Conservation (phyloP, 2,113 vertebrate species). For the Trematomus loennbergii region DNA sequence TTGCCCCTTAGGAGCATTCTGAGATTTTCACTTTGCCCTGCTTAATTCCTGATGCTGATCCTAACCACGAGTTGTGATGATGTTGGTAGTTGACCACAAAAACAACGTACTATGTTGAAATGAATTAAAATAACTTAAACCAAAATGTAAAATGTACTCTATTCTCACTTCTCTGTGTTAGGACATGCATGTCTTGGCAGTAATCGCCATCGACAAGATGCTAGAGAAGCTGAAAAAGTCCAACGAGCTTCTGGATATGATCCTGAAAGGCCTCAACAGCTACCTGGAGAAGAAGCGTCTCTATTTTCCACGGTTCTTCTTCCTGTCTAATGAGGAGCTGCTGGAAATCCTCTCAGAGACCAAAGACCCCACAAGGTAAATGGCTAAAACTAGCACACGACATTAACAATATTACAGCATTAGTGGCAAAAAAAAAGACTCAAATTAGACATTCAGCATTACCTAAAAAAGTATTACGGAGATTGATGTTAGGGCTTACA, state of each 20-base stretch:
- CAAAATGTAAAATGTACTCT: not conserved
- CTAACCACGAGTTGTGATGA: not conserved
- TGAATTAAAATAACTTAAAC: not conserved
- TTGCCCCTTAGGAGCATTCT: too few relatives aligned
- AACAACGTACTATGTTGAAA: not conserved
- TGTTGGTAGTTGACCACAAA: not conserved
- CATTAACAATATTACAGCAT: not conserved
- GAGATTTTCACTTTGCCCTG: too few relatives aligned
- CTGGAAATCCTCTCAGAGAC: conserved; percentile 95
- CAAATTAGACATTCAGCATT: not conserved
- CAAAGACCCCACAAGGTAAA: conserved; percentile 92
- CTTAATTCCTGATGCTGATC: not conserved
- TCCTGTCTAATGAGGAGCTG: conserved; percentile 94
- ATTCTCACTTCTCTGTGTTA: conserved; percentile 60
- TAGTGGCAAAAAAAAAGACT: not conserved
- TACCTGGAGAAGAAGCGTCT: conserved; percentile 94
- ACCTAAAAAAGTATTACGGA: not conserved
- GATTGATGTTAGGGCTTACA: not conserved
- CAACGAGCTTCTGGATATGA: conserved; percentile 89
- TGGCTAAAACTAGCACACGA: not conserved
- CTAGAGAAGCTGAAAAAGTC: conserved; percentile 88
- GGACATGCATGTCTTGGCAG: conserved; percentile 89
- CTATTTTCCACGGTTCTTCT: conserved; percentile 94
- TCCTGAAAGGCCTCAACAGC: conserved; percentile 93
- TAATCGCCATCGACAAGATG: conserved; percentile 88